These are phyloP conservation scores for Athripsodes cinereus DNA, from an alignment of 2,888 invertebrate genomes.

Conservation along the genomic window DNA sequence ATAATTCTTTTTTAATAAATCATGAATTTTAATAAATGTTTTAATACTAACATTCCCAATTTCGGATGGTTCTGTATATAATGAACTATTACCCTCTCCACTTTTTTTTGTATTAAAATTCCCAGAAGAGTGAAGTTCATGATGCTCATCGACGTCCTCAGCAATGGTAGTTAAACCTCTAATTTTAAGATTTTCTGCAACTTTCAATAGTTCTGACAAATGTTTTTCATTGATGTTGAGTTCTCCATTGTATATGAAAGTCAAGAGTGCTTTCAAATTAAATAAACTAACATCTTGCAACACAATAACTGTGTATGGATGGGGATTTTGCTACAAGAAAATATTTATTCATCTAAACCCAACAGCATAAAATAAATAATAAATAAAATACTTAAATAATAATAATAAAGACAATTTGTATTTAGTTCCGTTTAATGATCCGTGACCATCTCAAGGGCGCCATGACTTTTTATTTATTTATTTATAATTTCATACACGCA, in stretches of 20 bases:
- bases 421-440: too few species aligned
- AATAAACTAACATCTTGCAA: conserved; percentile 64
- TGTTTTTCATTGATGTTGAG: conserved; percentile 68
- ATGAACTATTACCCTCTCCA: background rate
- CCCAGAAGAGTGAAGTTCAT: too few species aligned
- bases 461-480: background rate
- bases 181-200: conserved; percentile 62
- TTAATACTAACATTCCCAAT: background rate
- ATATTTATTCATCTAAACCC: background rate
- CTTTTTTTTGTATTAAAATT: background rate
- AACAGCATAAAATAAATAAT: background rate
- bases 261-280: conserved; percentile 58
- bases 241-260: conserved; percentile 70
- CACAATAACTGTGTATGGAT: conserved; percentile 68
- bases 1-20: too few species aligned
- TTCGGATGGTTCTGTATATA: background rate
- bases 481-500: too few species aligned
- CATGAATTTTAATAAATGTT: too few species aligned
- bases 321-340: conserved; percentile 59
- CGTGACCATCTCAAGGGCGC: too few species aligned
- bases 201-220: conserved; percentile 58
- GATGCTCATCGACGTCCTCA: conserved; percentile 31
- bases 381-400: too few species aligned
- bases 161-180: conserved; percentile 61
- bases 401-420: too few species aligned